phyloP scores from a whole-genome alignment of 1,140 invertebrate species.

The Centruroides vittatus region DNA sequence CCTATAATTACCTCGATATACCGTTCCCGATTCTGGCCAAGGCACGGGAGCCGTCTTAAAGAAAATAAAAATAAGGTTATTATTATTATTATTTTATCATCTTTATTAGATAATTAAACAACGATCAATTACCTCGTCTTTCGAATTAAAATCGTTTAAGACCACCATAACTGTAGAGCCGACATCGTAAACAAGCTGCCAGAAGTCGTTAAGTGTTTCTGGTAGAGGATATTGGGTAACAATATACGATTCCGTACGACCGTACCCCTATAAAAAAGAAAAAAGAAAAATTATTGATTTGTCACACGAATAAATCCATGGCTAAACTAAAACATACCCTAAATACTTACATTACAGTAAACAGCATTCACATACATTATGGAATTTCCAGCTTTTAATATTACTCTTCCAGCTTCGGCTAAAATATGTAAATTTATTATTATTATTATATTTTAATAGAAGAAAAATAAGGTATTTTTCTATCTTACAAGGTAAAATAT shows the following conservation, averaged over 20 bases:
- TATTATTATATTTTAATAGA: too few species aligned
- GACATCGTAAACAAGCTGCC: slow-evolving; percentile 13
- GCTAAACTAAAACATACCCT: neutral
- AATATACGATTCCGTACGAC: slow-evolving; percentile 28
- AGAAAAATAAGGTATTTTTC: too few species aligned
- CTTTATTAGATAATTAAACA: neutral
- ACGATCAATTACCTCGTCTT: slow-evolving; percentile 9
- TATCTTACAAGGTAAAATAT: slow-evolving; percentile 52
- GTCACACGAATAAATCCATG: slow-evolving; percentile 1
- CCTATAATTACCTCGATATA: slow-evolving; percentile 7
- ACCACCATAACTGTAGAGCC: slow-evolving; percentile 9
- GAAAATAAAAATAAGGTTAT: neutral
- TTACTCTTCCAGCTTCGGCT: slow-evolving; percentile 11
- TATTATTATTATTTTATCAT: too few species aligned
- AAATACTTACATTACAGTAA: slow-evolving; percentile 16
- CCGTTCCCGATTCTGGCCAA: slow-evolving; percentile 11
- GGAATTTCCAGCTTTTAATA: slow-evolving; percentile 9
- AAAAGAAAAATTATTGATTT: neutral
- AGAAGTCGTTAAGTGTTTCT: slow-evolving; percentile 15
- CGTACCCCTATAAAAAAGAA: slow-evolving; percentile 28
- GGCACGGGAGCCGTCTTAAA: slow-evolving; percentile 9
- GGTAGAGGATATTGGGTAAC: slow-evolving; percentile 28
- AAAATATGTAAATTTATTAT: neutral
- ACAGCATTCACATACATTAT: slow-evolving; percentile 20
- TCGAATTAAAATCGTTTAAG: slow-evolving; percentile 18